phyloP scores from a whole-genome alignment of 1,140 invertebrate species.

The Coenobita brevimanus region DNA sequence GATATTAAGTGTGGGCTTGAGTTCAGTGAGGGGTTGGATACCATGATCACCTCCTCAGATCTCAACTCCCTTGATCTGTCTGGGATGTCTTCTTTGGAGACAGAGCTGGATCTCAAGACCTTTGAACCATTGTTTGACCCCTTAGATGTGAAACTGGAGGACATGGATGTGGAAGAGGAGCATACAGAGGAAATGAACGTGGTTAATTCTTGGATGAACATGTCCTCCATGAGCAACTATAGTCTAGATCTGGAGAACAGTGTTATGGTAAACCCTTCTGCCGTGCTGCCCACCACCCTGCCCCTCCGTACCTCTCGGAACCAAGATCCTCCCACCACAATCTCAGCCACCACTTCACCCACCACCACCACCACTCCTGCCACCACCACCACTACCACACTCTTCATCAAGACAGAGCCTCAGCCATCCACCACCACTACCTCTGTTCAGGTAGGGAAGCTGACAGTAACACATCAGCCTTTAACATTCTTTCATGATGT shows the following conservation, averaged over 20 bases:
- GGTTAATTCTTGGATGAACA: slow-evolving; percentile 68
- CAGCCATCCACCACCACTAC: slow-evolving; percentile 43
- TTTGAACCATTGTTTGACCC: slow-evolving; percentile 76
- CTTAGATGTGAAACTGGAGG: slow-evolving; percentile 52
- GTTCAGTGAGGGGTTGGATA: slow-evolving; percentile 79
- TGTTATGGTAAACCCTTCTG: slow-evolving; percentile 68
- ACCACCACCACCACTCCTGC: slow-evolving; percentile 44
- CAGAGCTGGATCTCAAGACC: slow-evolving; percentile 80
- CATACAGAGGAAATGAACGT: slow-evolving; percentile 49
- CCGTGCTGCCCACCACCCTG: slow-evolving; percentile 55
- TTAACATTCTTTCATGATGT: too few relatives aligned
- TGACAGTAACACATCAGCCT: too few relatives aligned
- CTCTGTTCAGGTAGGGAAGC: slow-evolving; percentile 34
- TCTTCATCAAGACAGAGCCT: slow-evolving; percentile 65
- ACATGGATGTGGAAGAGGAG: slow-evolving; percentile 54
- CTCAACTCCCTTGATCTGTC: slow-evolving; percentile 69
- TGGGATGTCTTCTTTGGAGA: slow-evolving; percentile 76
- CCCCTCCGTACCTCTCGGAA: slow-evolving; percentile 17
- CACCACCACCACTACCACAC: slow-evolving; percentile 46
- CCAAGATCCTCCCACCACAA: slow-evolving; percentile 24
- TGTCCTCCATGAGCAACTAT: slow-evolving; percentile 63
- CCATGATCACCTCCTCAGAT: slow-evolving; percentile 72
- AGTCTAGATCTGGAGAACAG: slow-evolving; percentile 64
- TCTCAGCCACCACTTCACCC: slow-evolving; percentile 13
- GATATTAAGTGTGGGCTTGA: slow-evolving; percentile 88